A percentile compares a stretch with the other conserved stretches of the same genome.
These are phyloP conservation scores for Erythrocercus mccallii DNA, from an alignment of 2,113 vertebrate species.

Conservation along the genomic window DNA sequence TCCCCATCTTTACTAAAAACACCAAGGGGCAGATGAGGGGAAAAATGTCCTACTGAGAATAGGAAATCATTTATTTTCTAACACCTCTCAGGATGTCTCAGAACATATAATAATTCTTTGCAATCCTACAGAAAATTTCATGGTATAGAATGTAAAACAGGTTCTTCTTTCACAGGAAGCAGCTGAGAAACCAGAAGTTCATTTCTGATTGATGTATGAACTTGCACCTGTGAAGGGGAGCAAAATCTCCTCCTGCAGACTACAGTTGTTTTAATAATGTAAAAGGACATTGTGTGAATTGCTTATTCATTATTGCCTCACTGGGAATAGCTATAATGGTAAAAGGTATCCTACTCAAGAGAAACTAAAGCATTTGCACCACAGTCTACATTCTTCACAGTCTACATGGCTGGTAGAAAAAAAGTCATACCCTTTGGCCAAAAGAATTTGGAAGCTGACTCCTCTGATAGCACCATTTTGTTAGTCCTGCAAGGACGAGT, in stretches of 20 bases:
- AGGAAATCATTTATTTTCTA: not conserved
- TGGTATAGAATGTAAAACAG: not conserved
- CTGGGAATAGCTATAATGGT: not conserved
- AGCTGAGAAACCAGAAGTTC: not conserved
- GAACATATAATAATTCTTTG: not conserved
- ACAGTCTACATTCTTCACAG: not conserved
- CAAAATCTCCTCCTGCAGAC: not conserved
- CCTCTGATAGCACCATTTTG: not conserved
- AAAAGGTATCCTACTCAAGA: not conserved
- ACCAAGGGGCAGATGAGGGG: not conserved
- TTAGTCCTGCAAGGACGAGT: not conserved
- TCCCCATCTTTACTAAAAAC: not conserved
- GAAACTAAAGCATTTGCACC: not conserved
- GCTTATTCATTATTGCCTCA: not conserved
- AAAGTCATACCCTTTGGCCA: not conserved
- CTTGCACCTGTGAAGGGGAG: not conserved
- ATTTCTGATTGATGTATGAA: not conserved
- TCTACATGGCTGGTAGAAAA: not conserved
- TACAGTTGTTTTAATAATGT: not conserved
- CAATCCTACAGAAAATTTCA: not conserved
- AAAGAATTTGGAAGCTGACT: not conserved
- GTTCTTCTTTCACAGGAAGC: not conserved
- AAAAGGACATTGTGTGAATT: not conserved
- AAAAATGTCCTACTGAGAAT: not conserved
- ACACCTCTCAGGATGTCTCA: not conserved